A percentile compares a stretch with the other conserved stretches of the same genome.
Evolutionary conservation across 2,888 invertebrate species (phyloP).

Genomic region (Parelbella ahira): DNA sequence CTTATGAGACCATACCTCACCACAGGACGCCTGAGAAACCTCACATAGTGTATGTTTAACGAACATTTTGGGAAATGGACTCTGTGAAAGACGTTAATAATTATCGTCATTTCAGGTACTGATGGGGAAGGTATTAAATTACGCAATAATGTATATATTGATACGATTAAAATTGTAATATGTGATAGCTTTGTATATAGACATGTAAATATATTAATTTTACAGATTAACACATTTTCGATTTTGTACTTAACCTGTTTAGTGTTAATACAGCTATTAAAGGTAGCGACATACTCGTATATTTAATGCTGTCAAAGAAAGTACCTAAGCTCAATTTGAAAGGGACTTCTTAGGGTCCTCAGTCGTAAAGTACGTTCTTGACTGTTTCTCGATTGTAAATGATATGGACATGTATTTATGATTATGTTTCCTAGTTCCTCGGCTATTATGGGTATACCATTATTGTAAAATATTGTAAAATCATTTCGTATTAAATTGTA

Average conservation of each 20-base stretch:
- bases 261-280: too few relatives aligned
- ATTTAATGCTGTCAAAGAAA: too few relatives aligned
- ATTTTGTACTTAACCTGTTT: conserved; percentile 73
- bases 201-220: conserved; percentile 68
- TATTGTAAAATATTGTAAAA: conserved; percentile 46
- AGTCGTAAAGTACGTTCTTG: too few relatives aligned
- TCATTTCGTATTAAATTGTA: conserved; percentile 48
- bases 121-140: conserved; percentile 57
- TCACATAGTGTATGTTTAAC: conserved; percentile 82
- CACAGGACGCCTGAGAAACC: conserved; percentile 79
- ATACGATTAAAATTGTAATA: conserved; percentile 73
- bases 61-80: conserved; percentile 67
- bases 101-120: conserved; percentile 51
- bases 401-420: neutral
- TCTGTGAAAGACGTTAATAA: conserved; percentile 58
- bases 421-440: conserved; percentile 28
- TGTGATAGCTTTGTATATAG: conserved; percentile 80
- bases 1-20: conserved; percentile 75
- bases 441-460: conserved; percentile 28
- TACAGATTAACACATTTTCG: conserved; percentile 63
- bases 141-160: conserved; percentile 79
- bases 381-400: conserved; percentile 8
- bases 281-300: too few relatives aligned
- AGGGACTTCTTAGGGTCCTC: too few relatives aligned
- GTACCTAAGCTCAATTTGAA: too few relatives aligned